Conservation (phyloP, 2,797 vertebrate species). For the Rhynchotus rufescens region DNA sequence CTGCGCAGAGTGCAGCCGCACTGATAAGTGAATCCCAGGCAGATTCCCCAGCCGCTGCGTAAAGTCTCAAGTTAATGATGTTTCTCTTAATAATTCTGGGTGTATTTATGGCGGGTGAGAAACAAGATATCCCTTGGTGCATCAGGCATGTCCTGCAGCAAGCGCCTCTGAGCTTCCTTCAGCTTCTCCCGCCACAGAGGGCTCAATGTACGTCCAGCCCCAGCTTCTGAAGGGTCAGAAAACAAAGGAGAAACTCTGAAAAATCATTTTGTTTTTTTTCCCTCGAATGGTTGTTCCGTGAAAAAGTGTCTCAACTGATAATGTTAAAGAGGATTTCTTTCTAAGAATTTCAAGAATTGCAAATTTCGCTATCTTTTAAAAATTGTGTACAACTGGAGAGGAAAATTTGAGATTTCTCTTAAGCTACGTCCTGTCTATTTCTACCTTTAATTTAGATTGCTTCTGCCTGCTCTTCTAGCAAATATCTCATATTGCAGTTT, state of each 20-base stretch:
- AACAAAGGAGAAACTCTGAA: neutral
- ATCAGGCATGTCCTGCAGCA: neutral
- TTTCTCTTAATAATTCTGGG: slow-evolving; percentile 23
- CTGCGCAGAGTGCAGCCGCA: slow-evolving; percentile 1
- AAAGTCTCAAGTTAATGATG: neutral
- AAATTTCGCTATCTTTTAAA: neutral
- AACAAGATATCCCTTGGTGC: neutral
- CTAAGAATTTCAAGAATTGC: neutral
- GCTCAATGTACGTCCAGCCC: neutral
- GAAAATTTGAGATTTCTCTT: neutral
- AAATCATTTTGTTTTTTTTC: neutral
- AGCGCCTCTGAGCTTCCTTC: neutral
- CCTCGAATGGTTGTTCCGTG: neutral
- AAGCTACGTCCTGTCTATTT: neutral
- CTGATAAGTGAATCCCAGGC: slow-evolving; percentile 29
- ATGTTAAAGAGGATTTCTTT: neutral
- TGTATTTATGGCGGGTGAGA: slow-evolving; percentile 14
- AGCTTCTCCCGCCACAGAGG: neutral
- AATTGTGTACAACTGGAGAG: neutral
- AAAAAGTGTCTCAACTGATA: neutral
- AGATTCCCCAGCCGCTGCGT: slow-evolving; percentile 37
- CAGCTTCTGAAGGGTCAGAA: neutral
- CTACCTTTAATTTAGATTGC: neutral
- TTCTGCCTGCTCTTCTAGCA: neutral
- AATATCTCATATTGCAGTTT: neutral